These are phyloP conservation scores for Laterallus jamaicensis DNA, from an alignment of 2,113 vertebrate genomes.

Conservation along the genomic window DNA sequence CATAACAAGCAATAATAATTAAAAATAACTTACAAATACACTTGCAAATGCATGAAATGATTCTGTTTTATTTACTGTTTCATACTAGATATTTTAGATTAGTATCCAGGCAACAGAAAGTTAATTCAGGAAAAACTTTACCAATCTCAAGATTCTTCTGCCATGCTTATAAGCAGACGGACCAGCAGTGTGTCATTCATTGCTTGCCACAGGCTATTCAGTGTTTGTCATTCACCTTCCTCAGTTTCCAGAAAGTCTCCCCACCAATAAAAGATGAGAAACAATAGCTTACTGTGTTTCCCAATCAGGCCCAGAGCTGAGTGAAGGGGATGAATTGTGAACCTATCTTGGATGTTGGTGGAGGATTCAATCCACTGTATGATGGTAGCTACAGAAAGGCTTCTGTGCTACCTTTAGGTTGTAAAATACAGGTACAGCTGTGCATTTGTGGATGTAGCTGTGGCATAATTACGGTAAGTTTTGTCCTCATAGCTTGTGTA, in stretches of 20 bases:
- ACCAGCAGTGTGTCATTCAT: neutral
- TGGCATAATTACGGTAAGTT: neutral
- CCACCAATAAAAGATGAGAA: neutral
- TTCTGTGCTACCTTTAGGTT: neutral
- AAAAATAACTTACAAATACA: neutral
- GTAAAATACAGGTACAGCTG: neutral
- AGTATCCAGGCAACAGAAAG: conserved; percentile 46
- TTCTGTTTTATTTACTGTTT: conserved; percentile 11
- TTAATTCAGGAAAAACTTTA: conserved; percentile 28
- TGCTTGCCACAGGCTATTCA: neutral
- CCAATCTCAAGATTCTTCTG: neutral
- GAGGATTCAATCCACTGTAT: neutral
- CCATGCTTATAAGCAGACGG: neutral
- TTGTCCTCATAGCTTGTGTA: neutral
- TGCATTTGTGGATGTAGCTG: neutral
- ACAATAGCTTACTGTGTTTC: neutral
- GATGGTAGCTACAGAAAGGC: neutral
- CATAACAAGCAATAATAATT: conserved; percentile 32
- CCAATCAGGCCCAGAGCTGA: neutral
- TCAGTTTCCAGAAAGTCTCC: neutral
- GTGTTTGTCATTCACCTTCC: neutral
- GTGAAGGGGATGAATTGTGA: neutral
- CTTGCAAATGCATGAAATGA: neutral
- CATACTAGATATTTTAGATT: neutral
- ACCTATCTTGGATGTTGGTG: neutral